Base-by-base conservation (phyloP, 1,140 invertebrate species). In the Phymastichus coffea region DNA sequence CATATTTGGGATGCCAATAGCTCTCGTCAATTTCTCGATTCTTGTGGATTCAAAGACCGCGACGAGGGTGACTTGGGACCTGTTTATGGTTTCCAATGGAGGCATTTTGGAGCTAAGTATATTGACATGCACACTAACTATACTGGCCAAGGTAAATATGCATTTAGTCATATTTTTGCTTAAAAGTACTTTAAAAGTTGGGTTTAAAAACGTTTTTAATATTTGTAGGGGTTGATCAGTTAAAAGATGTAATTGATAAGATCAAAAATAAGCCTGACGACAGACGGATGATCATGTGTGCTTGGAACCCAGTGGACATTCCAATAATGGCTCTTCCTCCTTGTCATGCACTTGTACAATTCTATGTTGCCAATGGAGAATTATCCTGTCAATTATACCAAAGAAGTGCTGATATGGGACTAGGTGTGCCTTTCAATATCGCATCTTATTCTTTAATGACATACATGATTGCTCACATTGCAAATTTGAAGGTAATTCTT, bases 41-140 rank as follows among this genome's bases (percentile, higher is more conserved):
- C 85, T n/a, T 78, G 88, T 40, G 96, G 95, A 20, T 90, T 99
- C 58, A 84, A 71, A 2, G 86, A 97, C 38, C 82, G 95, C 57
- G 88, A 94, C 75, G 96, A 95, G 83, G 96, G 95, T 54, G 98
- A 99, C 81, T 81, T 99, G 23, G 98, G 98, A 1, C 98, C 98
- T 6, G 86, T 99, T 20, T 99, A 99, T 84, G 98, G 98, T 0
- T 99, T 99, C 72, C 98, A 99, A 75, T 99, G 98, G 98, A 83
- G 97, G 55, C 96, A 99, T 79, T 99, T 90, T 84, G 98, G 98
- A 28, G 96, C 97, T 2, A 79, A 94, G 67, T 99, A 99, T 77
- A 80, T 83, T 37, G 86, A 91, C 66, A 92, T 92, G 83, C 80
- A 92, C 64, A 83, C 89, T 43, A 89, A 99, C 80, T 98, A 98